Conservation (phyloP, 1,140 invertebrate genomes). For the Macrostomum lignano region DNA sequence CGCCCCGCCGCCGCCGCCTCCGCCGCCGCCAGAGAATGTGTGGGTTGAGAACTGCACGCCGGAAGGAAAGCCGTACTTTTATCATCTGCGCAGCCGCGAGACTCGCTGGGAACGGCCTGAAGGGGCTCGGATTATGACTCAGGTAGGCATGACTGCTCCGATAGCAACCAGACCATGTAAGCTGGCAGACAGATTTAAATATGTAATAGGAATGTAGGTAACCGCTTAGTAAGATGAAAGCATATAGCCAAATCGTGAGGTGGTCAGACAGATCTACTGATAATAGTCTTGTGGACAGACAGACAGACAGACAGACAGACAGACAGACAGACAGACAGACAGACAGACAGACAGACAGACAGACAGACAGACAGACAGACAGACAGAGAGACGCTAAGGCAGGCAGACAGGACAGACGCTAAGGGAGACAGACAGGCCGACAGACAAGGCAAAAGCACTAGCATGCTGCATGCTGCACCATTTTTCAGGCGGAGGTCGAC, state of each 20-base stretch:
- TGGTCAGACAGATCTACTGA: too few species aligned
- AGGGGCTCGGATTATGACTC: not conserved
- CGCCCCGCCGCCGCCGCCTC: not conserved
- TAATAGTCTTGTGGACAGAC: too few species aligned
- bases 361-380: too few species aligned
- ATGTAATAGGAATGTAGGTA: not conserved
- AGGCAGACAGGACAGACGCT: too few species aligned
- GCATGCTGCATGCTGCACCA: too few species aligned
- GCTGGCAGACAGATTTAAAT: not conserved
- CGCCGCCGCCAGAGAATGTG: slow-evolving; percentile 1
- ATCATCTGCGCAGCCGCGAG: slow-evolving; percentile 1
- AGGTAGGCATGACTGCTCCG: not conserved
- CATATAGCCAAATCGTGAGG: too few species aligned
- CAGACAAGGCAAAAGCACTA: too few species aligned
- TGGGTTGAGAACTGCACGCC: slow-evolving; percentile 4
- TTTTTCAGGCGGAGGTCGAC: slow-evolving; percentile 3
- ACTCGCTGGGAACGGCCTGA: slow-evolving; percentile 4
- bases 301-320: too few species aligned
- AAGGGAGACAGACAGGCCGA: too few species aligned
- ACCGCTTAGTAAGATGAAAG: not conserved
- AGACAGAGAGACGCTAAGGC: too few species aligned
- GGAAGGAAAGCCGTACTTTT: slow-evolving; percentile 2
- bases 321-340: too few species aligned
- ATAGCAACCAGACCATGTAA: not conserved
- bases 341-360: too few species aligned